phyloP scores from a whole-genome alignment of 2,888 invertebrate genomes.

The Campoplex nolae region DNA sequence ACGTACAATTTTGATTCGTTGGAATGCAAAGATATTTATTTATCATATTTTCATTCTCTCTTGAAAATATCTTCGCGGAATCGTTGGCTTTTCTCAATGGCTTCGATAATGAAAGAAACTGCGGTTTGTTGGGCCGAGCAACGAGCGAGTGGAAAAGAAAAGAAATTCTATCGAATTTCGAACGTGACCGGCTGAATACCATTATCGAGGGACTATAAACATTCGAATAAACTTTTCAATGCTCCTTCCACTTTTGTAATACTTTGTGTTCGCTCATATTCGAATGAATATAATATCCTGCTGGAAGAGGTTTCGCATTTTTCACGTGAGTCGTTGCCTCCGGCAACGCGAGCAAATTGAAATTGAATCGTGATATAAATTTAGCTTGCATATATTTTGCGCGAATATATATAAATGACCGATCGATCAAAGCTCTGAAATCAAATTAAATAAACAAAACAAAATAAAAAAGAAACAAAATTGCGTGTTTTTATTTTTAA shows the following conservation, averaged over 20 bases:
- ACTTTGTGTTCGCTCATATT: too few relatives aligned
- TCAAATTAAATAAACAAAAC: not conserved
- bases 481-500: not conserved
- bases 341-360: not conserved
- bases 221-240: not conserved
- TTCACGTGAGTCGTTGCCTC: conserved; percentile 21
- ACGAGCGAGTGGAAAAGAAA: not conserved
- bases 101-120: not conserved
- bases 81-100: not conserved
- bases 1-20: not conserved
- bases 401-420: not conserved
- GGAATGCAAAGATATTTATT: not conserved
- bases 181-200: not conserved
- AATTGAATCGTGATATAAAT: conserved; percentile 28
- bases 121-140: not conserved
- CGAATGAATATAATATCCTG: not conserved
- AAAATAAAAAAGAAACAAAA: not conserved
- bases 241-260: not conserved
- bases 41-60: not conserved
- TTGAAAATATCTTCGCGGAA: not conserved
- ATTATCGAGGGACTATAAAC: not conserved
- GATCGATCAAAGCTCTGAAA: conserved; percentile 5
- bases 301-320: conserved; percentile 1
- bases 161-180: not conserved
- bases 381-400: not conserved